These are phyloP conservation scores for Parnassius apollo DNA, from an alignment of 2,888 invertebrate species.

Conservation along the genomic window DNA sequence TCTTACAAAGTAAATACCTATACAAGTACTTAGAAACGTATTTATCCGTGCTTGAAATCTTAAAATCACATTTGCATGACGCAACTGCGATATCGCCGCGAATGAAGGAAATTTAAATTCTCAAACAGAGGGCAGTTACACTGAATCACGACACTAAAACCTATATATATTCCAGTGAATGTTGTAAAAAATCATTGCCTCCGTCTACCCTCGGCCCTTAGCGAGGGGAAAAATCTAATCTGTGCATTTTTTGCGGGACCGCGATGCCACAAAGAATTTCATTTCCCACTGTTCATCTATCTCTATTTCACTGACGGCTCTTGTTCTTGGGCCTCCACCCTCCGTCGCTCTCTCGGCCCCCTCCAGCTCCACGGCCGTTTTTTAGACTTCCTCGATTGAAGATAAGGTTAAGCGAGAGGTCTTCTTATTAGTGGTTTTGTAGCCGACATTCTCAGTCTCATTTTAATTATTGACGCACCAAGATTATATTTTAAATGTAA, in stretches of 20 bases:
- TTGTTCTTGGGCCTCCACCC: conserved; percentile 72
- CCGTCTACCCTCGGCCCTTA: conserved; percentile 66
- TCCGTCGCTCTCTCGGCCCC: conserved; percentile 40
- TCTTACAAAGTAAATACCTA: conserved; percentile 32
- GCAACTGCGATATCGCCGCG: conserved; percentile 44
- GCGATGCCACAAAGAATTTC: conserved; percentile 83
- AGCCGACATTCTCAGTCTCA: conserved; percentile 60
- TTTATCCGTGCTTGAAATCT: conserved; percentile 16
- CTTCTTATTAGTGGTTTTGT: conserved; percentile 74
- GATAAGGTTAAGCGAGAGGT: conserved; percentile 79
- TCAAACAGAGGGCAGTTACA: conserved; percentile 76
- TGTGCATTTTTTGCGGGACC: conserved; percentile 82
- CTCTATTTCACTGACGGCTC: conserved; percentile 81
- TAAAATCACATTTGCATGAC: conserved; percentile 28
- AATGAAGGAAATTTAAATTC: conserved; percentile 79
- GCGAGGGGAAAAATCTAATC: conserved; percentile 81
- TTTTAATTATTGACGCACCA: conserved; percentile 64
- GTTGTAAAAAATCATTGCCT: conserved; percentile 82
- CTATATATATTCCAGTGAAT: conserved; percentile 73
- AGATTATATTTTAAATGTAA: conserved; percentile 31
- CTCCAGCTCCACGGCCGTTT: conserved; percentile 57
- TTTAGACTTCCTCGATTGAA: conserved; percentile 78
- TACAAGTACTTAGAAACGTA: background rate
- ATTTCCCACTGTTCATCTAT: conserved; percentile 83
- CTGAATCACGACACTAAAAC: conserved; percentile 78